phyloP scores from a whole-genome alignment of 1,140 invertebrate species.

The Campoletis sonorensis region DNA sequence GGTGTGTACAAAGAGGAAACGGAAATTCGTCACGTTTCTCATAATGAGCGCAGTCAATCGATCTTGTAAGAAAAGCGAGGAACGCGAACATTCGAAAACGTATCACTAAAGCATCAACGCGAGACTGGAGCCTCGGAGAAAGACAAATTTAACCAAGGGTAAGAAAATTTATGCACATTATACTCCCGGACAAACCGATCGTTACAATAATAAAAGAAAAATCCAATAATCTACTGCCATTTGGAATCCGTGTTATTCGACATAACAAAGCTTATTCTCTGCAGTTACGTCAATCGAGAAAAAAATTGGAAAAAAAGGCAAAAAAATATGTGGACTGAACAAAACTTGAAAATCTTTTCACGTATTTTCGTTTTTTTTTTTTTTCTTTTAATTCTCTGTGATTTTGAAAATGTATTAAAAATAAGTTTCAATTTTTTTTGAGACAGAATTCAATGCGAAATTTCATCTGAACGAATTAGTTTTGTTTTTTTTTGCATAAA shows the following conservation, averaged over 20 bases:
- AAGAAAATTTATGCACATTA: neutral
- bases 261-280: neutral
- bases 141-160: neutral
- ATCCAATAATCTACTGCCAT: slow-evolving; percentile 25
- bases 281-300: neutral
- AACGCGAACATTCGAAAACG: neutral
- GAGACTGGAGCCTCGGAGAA: neutral
- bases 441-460: too few species aligned
- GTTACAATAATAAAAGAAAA: slow-evolving; percentile 34
- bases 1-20: neutral
- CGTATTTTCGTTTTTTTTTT: too few species aligned
- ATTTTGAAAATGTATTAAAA: too few species aligned
- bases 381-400: too few species aligned
- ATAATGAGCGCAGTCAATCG: slow-evolving; percentile 26
- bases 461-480: too few species aligned
- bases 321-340: neutral
- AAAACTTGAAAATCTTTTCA: too few species aligned
- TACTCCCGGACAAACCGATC: slow-evolving; percentile 11
- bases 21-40: slow-evolving; percentile 27
- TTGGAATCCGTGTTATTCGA: neutral
- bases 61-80: too few species aligned
- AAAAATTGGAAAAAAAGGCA: neutral
- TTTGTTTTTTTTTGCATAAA: too few species aligned
- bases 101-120: neutral
- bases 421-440: too few species aligned